Percentiles rank a stretch among this genome's conserved stretches.
Evolutionary conservation across 2,113 vertebrate species (phyloP).

Genomic region (Misgurnus mizolepis): DNA sequence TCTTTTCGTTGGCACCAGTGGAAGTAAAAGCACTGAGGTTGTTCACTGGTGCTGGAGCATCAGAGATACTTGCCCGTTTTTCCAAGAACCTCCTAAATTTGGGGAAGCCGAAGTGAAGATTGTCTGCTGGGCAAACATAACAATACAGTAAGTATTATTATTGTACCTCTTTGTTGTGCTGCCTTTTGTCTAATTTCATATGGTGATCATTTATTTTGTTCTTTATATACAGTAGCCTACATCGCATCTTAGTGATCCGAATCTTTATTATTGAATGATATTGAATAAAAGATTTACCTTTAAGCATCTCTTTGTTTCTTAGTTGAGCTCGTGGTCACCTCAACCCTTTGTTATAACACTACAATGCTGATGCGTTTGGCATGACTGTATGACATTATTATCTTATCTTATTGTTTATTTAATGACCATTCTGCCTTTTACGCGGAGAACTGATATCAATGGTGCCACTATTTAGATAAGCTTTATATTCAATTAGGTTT

Average conservation of each 20-base stretch:
- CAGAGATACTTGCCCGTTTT: neutral
- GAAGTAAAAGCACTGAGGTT: constrained; percentile 54
- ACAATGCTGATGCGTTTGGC: neutral
- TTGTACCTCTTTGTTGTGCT: neutral
- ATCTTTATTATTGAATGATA: neutral
- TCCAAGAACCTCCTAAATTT: neutral
- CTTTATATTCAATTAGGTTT: neutral
- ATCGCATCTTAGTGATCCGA: neutral
- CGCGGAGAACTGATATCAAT: neutral
- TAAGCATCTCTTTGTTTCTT: neutral
- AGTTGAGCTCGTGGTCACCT: neutral
- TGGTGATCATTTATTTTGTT: too few relatives aligned
- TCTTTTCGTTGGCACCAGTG: constrained; percentile 65
- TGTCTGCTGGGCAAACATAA: neutral
- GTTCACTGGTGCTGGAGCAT: constrained; percentile 45
- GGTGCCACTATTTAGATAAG: neutral
- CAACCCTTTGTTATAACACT: neutral
- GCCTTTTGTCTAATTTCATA: neutral
- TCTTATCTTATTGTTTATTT: neutral
- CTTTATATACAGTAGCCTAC: too few relatives aligned
- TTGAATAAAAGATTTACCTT: neutral
- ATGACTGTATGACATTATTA: neutral
- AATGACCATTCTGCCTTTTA: neutral
- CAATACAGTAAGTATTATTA: neutral
- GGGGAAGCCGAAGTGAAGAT: neutral